Conservation (phyloP, 2,113 vertebrate species). For the Ceyx margarethae region DNA sequence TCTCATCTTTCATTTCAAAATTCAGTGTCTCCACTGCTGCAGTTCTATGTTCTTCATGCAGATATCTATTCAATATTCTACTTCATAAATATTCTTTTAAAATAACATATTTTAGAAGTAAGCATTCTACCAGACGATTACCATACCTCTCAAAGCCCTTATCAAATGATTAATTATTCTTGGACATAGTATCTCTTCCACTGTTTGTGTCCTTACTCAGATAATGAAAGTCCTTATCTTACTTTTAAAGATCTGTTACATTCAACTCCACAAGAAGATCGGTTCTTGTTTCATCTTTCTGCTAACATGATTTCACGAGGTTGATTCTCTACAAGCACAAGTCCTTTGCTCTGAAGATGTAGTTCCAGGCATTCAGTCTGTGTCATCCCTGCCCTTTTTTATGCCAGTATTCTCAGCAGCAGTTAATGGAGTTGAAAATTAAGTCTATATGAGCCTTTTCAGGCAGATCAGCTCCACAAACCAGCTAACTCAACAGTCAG, state of each 20-base stretch:
- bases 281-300: neutral
- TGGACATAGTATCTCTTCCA: neutral
- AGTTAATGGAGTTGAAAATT: neutral
- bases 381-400: neutral
- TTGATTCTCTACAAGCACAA: neutral
- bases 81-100: neutral
- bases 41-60: neutral
- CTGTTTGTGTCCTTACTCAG: neutral
- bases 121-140: neutral
- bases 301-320: neutral
- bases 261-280: neutral
- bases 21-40: neutral
- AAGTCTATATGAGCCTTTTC: neutral
- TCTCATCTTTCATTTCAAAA: neutral
- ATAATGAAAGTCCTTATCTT: slow-evolving; percentile 17
- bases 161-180: neutral
- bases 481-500: neutral
- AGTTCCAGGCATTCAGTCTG: neutral
- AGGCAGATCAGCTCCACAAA: neutral
- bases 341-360: neutral
- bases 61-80: neutral
- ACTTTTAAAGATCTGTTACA: neutral
- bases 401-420: neutral
- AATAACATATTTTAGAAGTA: neutral
- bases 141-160: neutral